Conservation (phyloP, 2,797 vertebrate species). For the Cercopithecus neglectus region DNA sequence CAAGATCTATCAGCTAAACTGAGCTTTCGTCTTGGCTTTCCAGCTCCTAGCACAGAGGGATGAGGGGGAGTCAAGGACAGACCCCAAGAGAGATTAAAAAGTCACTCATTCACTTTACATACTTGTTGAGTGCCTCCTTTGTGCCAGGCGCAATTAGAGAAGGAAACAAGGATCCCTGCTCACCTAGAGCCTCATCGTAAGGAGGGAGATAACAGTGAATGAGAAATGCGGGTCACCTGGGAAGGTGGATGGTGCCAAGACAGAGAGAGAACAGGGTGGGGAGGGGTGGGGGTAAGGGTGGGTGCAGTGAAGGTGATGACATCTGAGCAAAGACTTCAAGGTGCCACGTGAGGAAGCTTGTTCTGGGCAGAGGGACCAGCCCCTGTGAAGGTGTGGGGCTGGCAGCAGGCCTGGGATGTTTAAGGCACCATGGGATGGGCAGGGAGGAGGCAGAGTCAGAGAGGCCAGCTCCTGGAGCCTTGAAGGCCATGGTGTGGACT, state of each 20-base stretch:
- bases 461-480: fast-evolving
- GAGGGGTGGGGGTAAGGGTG: too few relatives aligned
- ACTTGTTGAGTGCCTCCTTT: fast-evolving
- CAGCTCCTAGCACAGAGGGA: fast-evolving
- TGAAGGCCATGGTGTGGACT: neutral
- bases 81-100: neutral
- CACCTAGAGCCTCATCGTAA: fast-evolving
- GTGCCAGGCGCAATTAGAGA: neutral
- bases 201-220: fast-evolving
- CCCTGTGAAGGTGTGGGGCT: fast-evolving
- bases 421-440: neutral
- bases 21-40: neutral
- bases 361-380: neutral
- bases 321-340: neutral
- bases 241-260: fast-evolving
- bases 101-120: too few relatives aligned
- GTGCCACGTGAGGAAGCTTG: neutral
- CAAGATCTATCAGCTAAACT: neutral
- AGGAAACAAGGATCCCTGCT: neutral
- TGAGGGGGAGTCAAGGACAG: fast-evolving
- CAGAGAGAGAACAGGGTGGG: too few relatives aligned
- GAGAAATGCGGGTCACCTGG: fast-evolving
- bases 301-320: too few relatives aligned
- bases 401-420: neutral
- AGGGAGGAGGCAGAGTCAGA: neutral